phyloP scores from a whole-genome alignment of 2,888 invertebrate genomes.

The Ectobius pallidus region DNA sequence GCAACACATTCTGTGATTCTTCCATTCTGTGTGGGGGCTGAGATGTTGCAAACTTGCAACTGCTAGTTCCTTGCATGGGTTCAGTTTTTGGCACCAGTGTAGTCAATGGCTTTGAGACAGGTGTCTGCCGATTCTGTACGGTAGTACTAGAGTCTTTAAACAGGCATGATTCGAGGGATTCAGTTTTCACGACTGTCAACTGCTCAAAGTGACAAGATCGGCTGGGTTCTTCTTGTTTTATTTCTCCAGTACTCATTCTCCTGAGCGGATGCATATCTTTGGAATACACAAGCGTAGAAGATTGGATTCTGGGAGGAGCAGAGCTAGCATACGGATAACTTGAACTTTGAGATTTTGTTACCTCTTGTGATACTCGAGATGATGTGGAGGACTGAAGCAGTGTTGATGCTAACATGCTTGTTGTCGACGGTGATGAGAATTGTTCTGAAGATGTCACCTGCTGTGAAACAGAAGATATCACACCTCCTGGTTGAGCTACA shows the following conservation, averaged over 20 bases:
- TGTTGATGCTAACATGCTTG: neutral
- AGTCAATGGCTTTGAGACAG: neutral
- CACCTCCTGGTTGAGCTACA: neutral
- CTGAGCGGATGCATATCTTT: conserved; percentile 1
- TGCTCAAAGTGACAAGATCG: conserved; percentile 21
- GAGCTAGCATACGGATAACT: conserved; percentile 19
- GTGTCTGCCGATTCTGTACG: neutral
- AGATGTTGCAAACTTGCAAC: conserved; percentile 31
- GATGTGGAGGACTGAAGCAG: neutral
- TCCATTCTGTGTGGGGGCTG: conserved; percentile 30
- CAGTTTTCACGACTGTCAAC: neutral
- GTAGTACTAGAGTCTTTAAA: neutral
- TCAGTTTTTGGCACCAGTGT: conserved; percentile 16
- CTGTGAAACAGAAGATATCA: neutral
- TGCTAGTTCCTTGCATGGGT: neutral
- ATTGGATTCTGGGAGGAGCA: conserved; percentile 21
- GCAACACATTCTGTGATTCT: conserved; percentile 86
- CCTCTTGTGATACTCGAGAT: neutral
- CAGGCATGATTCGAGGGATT: neutral
- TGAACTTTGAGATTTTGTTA: too few species aligned
- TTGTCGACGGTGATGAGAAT: neutral
- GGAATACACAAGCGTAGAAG: neutral
- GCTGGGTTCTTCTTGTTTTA: conserved; percentile 9
- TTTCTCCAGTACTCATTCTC: conserved; percentile 28
- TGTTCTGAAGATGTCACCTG: neutral